Conservation (phyloP, 2,888 invertebrate genomes). For the Volucella zonaria region DNA sequence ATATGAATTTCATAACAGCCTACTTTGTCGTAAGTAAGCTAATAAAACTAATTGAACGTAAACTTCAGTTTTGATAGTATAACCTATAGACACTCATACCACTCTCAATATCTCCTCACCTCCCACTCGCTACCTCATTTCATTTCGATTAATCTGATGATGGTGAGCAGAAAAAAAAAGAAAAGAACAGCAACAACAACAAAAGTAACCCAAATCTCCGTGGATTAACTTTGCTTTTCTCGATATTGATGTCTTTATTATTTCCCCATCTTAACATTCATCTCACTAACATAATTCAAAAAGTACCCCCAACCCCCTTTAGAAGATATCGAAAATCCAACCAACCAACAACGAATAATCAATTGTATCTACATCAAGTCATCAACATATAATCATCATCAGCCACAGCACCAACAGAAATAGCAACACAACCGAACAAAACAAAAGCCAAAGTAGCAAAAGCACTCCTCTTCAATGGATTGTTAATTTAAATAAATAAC, state of each 20-base stretch:
- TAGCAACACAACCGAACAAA: constrained; percentile 21
- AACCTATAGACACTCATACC: not conserved
- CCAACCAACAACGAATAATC: constrained; percentile 27
- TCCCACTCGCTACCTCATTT: not conserved
- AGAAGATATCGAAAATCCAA: constrained; percentile 8
- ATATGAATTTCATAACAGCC: not conserved
- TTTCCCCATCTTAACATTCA: constrained; percentile 36
- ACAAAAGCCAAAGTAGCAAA: constrained; percentile 37
- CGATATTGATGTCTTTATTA: constrained; percentile 47
- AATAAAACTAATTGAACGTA: constrained; percentile 32
- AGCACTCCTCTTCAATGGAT: constrained; percentile 54
- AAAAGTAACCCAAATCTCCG: constrained; percentile 1
- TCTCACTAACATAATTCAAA: constrained; percentile 41
- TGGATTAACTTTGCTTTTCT: constrained; percentile 7
- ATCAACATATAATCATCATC: constrained; percentile 13
- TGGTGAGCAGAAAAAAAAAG: not conserved
- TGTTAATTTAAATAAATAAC: constrained; percentile 66
- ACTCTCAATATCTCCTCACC: not conserved
- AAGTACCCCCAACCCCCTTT: constrained; percentile 5
- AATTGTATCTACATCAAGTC: constrained; percentile 37
- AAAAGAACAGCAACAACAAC: not conserved
- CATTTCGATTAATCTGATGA: constrained; percentile 1
- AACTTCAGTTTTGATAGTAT: constrained; percentile 5
- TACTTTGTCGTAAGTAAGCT: not conserved
- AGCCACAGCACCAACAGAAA: constrained; percentile 28